A percentile compares a stretch with the other conserved stretches of the same genome.
Conservation (phyloP, 2,113 vertebrate genomes). For the Arvicanthis niloticus region DNA sequence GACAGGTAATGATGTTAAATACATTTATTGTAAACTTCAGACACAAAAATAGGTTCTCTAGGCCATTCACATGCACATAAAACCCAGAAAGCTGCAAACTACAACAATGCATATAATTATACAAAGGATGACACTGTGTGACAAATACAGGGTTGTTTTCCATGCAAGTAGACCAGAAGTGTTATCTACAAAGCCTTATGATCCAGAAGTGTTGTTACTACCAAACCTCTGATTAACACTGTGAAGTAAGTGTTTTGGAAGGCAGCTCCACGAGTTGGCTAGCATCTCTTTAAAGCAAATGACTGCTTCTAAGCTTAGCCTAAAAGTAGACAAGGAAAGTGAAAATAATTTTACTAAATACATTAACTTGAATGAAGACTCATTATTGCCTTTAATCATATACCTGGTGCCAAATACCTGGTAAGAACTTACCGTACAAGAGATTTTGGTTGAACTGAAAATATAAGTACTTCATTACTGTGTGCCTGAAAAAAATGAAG, state of each 20-base stretch:
- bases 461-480: constrained; percentile 95
- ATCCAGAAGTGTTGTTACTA: constrained; percentile 93
- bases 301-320: constrained; percentile 93
- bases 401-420: constrained; percentile 20
- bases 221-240: constrained; percentile 92
- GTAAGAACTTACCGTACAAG: constrained; percentile 88
- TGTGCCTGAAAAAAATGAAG: constrained; percentile 89
- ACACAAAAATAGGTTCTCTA: constrained; percentile 91
- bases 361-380: constrained; percentile 24
- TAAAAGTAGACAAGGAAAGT: constrained; percentile 79
- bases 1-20: constrained; percentile 81
- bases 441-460: constrained; percentile 95
- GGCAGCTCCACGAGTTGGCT: constrained; percentile 93
- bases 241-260: constrained; percentile 95
- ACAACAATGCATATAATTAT: constrained; percentile 70
- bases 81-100: constrained; percentile 81
- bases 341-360: constrained; percentile 60
- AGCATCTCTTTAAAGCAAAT: constrained; percentile 93
- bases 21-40: constrained; percentile 88
- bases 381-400: constrained; percentile 39
- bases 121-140: constrained; percentile 55
- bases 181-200: constrained; percentile 82
- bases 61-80: constrained; percentile 88
- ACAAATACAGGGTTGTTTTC: constrained; percentile 39
- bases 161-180: constrained; percentile 24